Evolutionary conservation across 2,113 vertebrate genomes (phyloP).

Genomic region (Oncorhynchus nerka): DNA sequence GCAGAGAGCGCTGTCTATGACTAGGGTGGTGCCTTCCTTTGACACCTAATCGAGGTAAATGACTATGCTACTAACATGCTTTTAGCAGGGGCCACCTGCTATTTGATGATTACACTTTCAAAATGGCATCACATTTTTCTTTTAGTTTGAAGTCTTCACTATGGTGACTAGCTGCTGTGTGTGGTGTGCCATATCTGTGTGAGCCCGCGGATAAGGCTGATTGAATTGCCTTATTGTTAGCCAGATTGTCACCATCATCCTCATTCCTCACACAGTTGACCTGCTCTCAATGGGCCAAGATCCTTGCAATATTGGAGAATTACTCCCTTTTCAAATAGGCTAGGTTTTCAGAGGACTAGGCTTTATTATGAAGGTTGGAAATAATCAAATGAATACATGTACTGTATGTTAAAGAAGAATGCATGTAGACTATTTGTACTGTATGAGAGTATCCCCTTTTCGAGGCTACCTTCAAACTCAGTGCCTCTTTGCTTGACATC

Average conservation of each 20-base stretch:
- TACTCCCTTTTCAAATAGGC: background rate
- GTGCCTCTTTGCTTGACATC: too few relatives aligned
- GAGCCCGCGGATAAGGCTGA: conserved; percentile 23
- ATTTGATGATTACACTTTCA: conserved; percentile 27
- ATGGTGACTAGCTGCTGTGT: background rate
- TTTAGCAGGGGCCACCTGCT: conserved; percentile 29
- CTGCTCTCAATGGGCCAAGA: background rate
- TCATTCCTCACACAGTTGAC: conserved; percentile 3
- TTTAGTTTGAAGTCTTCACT: conserved; percentile 37
- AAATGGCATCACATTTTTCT: conserved; percentile 28
- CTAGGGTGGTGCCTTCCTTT: too few relatives aligned
- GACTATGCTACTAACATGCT: background rate
- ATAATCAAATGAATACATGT: too few relatives aligned
- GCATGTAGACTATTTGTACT: background rate
- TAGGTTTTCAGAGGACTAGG: background rate
- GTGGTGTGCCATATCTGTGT: conserved; percentile 20
- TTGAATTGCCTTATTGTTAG: background rate
- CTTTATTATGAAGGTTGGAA: too few relatives aligned
- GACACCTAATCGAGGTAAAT: too few relatives aligned
- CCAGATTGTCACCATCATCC: conserved; percentile 8
- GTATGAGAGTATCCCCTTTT: background rate
- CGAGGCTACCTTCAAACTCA: background rate
- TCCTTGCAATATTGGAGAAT: background rate
- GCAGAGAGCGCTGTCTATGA: too few relatives aligned
- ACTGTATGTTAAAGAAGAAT: too few relatives aligned